Conservation (phyloP, 1,140 invertebrate genomes). For the Nasonia vitripennis region DNA sequence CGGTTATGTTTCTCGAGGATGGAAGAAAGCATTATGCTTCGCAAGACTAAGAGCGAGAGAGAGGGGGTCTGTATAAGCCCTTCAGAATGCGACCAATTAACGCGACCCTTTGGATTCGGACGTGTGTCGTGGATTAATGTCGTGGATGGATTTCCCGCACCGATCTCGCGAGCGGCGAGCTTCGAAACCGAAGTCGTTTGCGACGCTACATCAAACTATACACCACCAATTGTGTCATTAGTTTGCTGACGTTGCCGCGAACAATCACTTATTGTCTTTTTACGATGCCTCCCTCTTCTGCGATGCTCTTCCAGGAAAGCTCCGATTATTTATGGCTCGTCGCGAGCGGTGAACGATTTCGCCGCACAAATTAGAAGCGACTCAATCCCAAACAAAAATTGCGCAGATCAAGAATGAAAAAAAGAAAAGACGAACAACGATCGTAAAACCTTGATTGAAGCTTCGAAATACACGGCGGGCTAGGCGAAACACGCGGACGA, state of each 20-base stretch:
- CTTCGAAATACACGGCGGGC: too few species aligned
- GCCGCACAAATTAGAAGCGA: not conserved
- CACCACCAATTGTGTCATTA: conserved; percentile 47
- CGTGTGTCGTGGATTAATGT: conserved; percentile 33
- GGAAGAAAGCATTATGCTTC: not conserved
- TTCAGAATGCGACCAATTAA: conserved; percentile 43
- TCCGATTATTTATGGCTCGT: conserved; percentile 23
- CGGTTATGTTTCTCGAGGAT: conserved; percentile 12
- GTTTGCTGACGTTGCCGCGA: conserved; percentile 32
- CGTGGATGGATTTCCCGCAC: conserved; percentile 21
- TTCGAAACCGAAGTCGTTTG: conserved; percentile 37
- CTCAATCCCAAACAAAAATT: not conserved
- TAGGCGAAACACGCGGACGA: not conserved
- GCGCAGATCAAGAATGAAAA: not conserved
- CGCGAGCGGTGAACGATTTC: not conserved
- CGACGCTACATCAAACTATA: conserved; percentile 45
- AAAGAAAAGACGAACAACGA: not conserved
- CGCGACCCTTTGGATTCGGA: conserved; percentile 30
- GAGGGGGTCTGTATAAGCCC: not conserved
- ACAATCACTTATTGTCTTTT: conserved; percentile 39
- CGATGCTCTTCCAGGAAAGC: not conserved
- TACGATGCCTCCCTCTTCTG: not conserved
- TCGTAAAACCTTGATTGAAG: too few species aligned
- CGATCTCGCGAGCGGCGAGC: not conserved
- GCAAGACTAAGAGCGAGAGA: not conserved